Evolutionary conservation across 1,140 invertebrate genomes (phyloP).

Genomic region (Geopemphigus sp.): DNA sequence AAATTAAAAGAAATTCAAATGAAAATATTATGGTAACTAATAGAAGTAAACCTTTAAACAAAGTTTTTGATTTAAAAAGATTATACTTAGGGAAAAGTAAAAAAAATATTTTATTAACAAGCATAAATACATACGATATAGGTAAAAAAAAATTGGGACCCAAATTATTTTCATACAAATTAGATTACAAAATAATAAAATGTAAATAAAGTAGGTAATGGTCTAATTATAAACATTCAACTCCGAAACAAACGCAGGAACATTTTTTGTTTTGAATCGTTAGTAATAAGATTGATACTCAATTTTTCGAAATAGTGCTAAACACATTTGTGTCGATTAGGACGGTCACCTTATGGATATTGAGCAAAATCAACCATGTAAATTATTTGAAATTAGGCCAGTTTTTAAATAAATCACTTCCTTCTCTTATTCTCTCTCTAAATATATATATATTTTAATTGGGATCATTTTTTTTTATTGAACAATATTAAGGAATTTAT

Average conservation of each 20-base stretch:
- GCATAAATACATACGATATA: background rate
- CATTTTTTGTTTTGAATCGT: background rate
- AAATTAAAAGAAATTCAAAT: background rate
- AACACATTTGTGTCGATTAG: background rate
- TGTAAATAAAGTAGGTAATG: background rate
- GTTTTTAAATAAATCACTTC: background rate
- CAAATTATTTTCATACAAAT: background rate
- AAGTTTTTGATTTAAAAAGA: slow-evolving; percentile 27
- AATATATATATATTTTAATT: background rate
- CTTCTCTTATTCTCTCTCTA: background rate
- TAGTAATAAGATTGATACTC: background rate
- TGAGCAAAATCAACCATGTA: slow-evolving; percentile 20
- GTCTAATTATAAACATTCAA: background rate
- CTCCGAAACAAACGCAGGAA: background rate
- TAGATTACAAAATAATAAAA: background rate
- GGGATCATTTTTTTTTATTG: background rate
- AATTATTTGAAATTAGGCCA: background rate
- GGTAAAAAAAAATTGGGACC: background rate
- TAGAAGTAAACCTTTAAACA: slow-evolving; percentile 7
- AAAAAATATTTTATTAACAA: background rate
- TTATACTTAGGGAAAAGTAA: too few species aligned
- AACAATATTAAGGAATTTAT: background rate
- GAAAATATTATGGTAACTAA: slow-evolving; percentile 46
- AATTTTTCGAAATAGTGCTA: background rate
- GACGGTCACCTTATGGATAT: background rate